A percentile compares a stretch with the other conserved stretches of the same genome.
Conservation (phyloP, 1,140 invertebrate genomes). For the Adoxophyes honmai region DNA sequence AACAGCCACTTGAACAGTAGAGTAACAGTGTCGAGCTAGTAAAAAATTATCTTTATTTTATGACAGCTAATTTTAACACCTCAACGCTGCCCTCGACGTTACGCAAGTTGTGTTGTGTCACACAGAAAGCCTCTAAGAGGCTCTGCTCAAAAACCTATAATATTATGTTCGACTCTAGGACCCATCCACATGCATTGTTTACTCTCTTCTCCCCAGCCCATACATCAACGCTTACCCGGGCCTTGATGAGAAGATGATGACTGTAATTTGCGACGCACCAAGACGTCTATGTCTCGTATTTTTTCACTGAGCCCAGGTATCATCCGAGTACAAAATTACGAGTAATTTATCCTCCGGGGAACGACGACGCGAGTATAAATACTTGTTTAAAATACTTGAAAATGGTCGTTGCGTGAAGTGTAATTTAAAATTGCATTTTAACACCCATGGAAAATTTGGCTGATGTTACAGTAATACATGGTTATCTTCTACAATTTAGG, state of each 20-base stretch:
- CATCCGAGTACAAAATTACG: conserved; percentile 69
- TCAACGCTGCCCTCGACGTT: too few species aligned
- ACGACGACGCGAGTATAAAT: conserved; percentile 49
- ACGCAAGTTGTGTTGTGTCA: too few species aligned
- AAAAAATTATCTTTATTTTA: too few species aligned
- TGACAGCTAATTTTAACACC: too few species aligned
- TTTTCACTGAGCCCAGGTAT: conserved; percentile 73
- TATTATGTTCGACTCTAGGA: neutral
- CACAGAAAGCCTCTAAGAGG: conserved; percentile 19
- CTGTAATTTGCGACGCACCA: conserved; percentile 74
- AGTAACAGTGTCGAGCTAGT: too few species aligned
- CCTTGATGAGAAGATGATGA: conserved; percentile 75
- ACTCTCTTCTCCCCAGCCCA: conserved; percentile 47
- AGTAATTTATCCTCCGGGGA: conserved; percentile 66
- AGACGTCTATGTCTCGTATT: conserved; percentile 74
- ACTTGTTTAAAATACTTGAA: conserved; percentile 32
- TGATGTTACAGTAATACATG: too few species aligned
- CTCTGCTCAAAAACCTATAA: neutral
- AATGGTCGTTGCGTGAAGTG: neutral
- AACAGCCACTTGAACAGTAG: too few species aligned
- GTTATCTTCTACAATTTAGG: too few species aligned
- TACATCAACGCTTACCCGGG: conserved; percentile 71
- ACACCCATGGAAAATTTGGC: too few species aligned
- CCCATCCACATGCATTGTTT: conserved; percentile 32
- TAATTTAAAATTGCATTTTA: too few species aligned